These are phyloP conservation scores for Cynaeus angustus DNA, from an alignment of 2,888 invertebrate species.

Conservation along the genomic window DNA sequence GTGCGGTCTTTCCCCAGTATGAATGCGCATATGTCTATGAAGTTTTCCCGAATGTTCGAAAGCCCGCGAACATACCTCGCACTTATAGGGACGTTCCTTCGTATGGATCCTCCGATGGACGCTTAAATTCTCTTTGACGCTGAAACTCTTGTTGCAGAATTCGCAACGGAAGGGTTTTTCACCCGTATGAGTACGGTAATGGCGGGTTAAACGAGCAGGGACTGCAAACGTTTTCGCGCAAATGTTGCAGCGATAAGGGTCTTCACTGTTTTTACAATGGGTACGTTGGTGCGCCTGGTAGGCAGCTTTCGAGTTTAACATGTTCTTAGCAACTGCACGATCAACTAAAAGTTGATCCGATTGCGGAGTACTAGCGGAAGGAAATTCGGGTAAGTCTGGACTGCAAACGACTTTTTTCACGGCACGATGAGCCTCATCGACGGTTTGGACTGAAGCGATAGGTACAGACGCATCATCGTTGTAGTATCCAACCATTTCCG, in stretches of 20 bases:
- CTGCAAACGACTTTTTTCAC: slow-evolving; percentile 76
- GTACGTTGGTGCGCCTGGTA: slow-evolving; percentile 67
- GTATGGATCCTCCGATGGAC: slow-evolving; percentile 93
- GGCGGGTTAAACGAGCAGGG: slow-evolving; percentile 88
- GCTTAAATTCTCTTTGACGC: slow-evolving; percentile 93
- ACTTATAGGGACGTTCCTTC: slow-evolving; percentile 92
- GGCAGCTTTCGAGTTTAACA: slow-evolving; percentile 67
- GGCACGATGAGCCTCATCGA: slow-evolving; percentile 62
- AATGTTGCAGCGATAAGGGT: slow-evolving; percentile 91
- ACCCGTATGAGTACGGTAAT: slow-evolving; percentile 92
- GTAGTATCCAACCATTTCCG: slow-evolving; percentile 75
- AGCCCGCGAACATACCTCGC: slow-evolving; percentile 89
- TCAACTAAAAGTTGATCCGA: slow-evolving; percentile 57
- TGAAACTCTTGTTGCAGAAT: slow-evolving; percentile 93
- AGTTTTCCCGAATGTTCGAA: slow-evolving; percentile 94
- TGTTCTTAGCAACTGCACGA: slow-evolving; percentile 71
- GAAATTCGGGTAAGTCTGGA: slow-evolving; percentile 73
- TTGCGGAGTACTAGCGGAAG: slow-evolving; percentile 41
- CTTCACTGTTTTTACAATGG: slow-evolving; percentile 70
- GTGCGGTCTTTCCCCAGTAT: slow-evolving; percentile 92
- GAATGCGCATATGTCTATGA: slow-evolving; percentile 92
- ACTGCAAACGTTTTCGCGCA: slow-evolving; percentile 94
- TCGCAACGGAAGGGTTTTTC: slow-evolving; percentile 92
- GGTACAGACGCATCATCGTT: slow-evolving; percentile 68
- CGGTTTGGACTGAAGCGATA: slow-evolving; percentile 67